Conservation (phyloP, 2,888 invertebrate genomes). For the Zygothrica quintamaculata region DNA sequence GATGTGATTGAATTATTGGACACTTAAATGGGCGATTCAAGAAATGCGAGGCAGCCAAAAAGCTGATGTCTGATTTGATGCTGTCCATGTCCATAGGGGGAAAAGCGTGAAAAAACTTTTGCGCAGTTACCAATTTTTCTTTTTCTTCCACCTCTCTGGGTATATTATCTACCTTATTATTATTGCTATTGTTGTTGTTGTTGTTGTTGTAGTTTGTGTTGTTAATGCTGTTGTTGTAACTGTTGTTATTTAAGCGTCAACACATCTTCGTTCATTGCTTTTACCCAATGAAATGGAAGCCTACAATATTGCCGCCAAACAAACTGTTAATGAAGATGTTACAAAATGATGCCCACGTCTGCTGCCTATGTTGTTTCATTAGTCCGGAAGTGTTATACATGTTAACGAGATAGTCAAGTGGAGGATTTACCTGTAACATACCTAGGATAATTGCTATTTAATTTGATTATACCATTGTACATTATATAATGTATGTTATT, state of each 20-base stretch:
- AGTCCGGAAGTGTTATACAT: slow-evolving; percentile 77
- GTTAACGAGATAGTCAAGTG: slow-evolving; percentile 30
- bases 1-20: slow-evolving; percentile 80
- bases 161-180: too few species aligned
- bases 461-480: slow-evolving; percentile 62
- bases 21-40: slow-evolving; percentile 76
- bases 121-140: slow-evolving; percentile 50
- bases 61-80: too few species aligned
- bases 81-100: slow-evolving; percentile 19
- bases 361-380: slow-evolving; percentile 53
- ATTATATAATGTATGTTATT: slow-evolving; percentile 55
- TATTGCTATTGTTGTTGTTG: slow-evolving; percentile 5
- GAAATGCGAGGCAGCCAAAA: slow-evolving; percentile 43
- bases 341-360: slow-evolving; percentile 35
- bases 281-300: slow-evolving; percentile 39
- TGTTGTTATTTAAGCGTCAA: slow-evolving; percentile 38
- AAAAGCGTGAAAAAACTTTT: slow-evolving; percentile 57
- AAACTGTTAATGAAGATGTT: slow-evolving; percentile 76
- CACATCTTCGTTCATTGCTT: slow-evolving; percentile 42
- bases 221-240: slow-evolving; percentile 7
- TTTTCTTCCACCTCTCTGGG: slow-evolving; percentile 43
- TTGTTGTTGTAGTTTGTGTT: slow-evolving; percentile 14
- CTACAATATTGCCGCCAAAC: slow-evolving; percentile 49
- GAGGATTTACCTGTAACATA: slow-evolving; percentile 36
- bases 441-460: slow-evolving; percentile 54